These are phyloP conservation scores for Acanthochromis polyacanthus DNA, from an alignment of 2,113 vertebrate genomes.

Conservation along the genomic window DNA sequence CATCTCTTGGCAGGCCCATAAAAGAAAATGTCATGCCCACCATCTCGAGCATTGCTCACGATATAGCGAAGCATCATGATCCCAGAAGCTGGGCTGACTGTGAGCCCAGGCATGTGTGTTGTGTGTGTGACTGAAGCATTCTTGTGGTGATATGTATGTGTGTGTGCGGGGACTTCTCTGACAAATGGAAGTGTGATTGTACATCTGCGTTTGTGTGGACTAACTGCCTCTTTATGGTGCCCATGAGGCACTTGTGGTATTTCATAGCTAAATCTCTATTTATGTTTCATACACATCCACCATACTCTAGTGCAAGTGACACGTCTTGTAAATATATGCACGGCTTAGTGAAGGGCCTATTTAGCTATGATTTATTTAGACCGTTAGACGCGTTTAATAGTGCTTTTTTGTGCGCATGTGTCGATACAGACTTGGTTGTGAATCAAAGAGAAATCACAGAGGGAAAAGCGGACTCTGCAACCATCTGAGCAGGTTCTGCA, in stretches of 20 bases:
- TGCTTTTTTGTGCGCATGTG: constrained; percentile 5
- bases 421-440: constrained; percentile 16
- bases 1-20: constrained; percentile 73
- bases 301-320: constrained; percentile 15
- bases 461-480: constrained; percentile 33
- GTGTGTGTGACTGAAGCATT: constrained; percentile 20
- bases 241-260: constrained; percentile 36
- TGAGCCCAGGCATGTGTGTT: constrained; percentile 20
- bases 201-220: not conserved
- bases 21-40: constrained; percentile 67
- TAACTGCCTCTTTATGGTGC: constrained; percentile 24
- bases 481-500: constrained; percentile 45
- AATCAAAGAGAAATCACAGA: constrained; percentile 41
- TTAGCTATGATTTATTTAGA: constrained; percentile 40
- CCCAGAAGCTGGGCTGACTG: constrained; percentile 26
- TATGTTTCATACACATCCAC: constrained; percentile 36
- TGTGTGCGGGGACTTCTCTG: constrained; percentile 6
- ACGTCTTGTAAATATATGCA: constrained; percentile 44
- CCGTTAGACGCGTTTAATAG: constrained; percentile 11
- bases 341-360: constrained; percentile 8
- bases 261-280: constrained; percentile 39
- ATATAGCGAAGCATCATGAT: constrained; percentile 21
- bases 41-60: constrained; percentile 33
- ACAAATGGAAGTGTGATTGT: constrained; percentile 12
- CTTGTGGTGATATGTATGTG: constrained; percentile 2